A percentile compares a stretch with the other conserved stretches of the same genome.
Evolutionary conservation across 2,797 vertebrate genomes (phyloP).

Genomic region (Bradypus variegatus): DNA sequence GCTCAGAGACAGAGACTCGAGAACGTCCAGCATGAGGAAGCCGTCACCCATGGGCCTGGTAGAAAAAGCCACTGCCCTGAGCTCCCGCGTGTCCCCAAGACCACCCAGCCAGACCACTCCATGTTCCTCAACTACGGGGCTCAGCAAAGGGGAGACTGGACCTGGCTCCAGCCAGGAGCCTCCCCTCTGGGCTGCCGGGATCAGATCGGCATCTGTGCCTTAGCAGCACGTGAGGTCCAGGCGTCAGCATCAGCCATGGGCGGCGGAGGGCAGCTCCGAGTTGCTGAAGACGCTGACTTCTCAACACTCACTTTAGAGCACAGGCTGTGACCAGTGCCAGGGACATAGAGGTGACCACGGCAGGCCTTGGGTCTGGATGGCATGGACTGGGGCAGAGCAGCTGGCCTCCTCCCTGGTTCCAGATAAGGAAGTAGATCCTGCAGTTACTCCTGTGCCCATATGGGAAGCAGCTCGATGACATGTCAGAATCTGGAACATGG

Average conservation of each 20-base stretch:
- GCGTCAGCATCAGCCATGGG: background rate
- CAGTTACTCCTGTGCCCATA: fast-evolving
- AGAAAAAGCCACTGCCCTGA: background rate
- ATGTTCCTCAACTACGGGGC: background rate
- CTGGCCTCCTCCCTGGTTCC: background rate
- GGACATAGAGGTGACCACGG: background rate
- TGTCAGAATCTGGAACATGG: fast-evolving
- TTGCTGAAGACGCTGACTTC: background rate
- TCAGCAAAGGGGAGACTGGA: background rate
- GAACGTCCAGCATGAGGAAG: background rate
- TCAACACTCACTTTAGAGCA: background rate
- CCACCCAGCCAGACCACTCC: background rate
- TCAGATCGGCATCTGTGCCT: background rate
- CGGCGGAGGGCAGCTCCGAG: background rate
- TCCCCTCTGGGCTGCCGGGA: background rate
- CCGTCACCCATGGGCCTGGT: background rate
- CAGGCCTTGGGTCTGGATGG: background rate
- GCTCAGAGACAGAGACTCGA: background rate
- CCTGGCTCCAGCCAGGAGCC: background rate
- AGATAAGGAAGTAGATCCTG: fast-evolving
- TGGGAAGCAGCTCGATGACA: fast-evolving
- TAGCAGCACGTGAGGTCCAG: too few relatives aligned
- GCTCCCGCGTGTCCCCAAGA: background rate
- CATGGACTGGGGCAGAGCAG: background rate
- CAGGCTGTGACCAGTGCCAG: background rate